Percentiles rank a stretch among this genome's conserved stretches.
Evolutionary conservation across 2,888 invertebrate genomes (phyloP).

Genomic region (Ornithoptera alexandrae): DNA sequence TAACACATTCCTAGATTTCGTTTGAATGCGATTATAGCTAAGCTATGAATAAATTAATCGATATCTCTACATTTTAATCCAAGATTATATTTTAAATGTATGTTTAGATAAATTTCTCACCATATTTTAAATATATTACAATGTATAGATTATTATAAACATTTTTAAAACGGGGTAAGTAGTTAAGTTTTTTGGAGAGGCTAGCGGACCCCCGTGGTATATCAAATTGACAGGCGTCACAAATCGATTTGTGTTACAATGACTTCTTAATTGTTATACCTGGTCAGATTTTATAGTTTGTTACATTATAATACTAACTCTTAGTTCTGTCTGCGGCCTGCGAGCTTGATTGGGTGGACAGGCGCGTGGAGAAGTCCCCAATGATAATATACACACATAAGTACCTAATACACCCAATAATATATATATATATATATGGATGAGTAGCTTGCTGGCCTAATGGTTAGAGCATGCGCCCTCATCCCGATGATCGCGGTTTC

Average conservation of each 20-base stretch:
- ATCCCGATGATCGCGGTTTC: no score
- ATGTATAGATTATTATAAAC: neutral
- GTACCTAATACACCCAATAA: no score
- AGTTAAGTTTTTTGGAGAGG: constrained; percentile 6
- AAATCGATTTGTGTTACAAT: constrained; percentile 61
- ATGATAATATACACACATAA: constrained; percentile 1
- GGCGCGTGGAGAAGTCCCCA: constrained; percentile 38
- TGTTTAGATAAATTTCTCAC: constrained; percentile 3
- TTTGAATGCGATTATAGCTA: no score
- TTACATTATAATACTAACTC: constrained; percentile 31
- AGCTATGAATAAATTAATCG: neutral
- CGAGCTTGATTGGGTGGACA: constrained; percentile 48
- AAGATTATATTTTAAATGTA: neutral
- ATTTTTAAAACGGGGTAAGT: neutral
- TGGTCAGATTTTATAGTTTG: constrained; percentile 42
- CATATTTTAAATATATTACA: neutral
- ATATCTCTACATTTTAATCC: neutral
- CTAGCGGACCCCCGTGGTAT: constrained; percentile 22
- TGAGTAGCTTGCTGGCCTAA: no score
- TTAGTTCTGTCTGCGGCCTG: constrained; percentile 35
- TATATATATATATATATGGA: no score
- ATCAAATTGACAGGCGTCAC: constrained; percentile 49
- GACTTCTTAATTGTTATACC: constrained; percentile 59
- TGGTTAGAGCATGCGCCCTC: no score
- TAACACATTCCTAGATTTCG: no score